Base-by-base conservation (phyloP, 2,113 vertebrate genomes). In the Melospiza melodia region DNA sequence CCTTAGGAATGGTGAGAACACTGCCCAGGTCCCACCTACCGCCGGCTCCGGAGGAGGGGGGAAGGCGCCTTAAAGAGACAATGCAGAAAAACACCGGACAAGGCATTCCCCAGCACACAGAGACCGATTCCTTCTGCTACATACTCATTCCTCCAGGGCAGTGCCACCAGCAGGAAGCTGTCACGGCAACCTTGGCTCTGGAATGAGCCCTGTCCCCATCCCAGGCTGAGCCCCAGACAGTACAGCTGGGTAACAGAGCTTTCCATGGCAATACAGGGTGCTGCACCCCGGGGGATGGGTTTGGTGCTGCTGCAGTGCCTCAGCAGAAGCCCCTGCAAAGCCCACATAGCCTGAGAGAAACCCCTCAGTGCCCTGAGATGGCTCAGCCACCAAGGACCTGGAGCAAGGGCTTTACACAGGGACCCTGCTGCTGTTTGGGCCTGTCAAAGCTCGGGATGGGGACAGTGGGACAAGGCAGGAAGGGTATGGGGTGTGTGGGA, bases 31-130 rank as follows among this genome's bases (percentile, higher is more conserved):
- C 83, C 92, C 92, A 62, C 90, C 95, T 74, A n/a, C 86, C 46
- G 51, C 72, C 61, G 11, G 37, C 62, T 37, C 33, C 4, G 2
- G 35, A 6, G 37, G 15, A 12, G 16, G 6, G 15, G 35, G 74
- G 33, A n/a, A 80, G 12, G 16, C 5, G 1, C n/a, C 76, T 96
- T 97, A 96, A 97, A 97, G 93, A 27, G 48, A 35, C 66, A 92
- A 37, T 4, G 3, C 73, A 59, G 43, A 5, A 75, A 92, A 93
- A 63, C 2, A 6, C 30, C 1, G 16, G 8, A 22, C 21, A 22
- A 33, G 23, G 23, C 10, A 33, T 71, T 67, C 27, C 15, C 5
- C 72, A 6, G 35, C 12, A 2, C 37, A 5, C 49, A 77, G n/a
- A 65, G 18, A 57, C 18, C 3, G 1, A 7, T 27, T n/a, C 20